Base-by-base conservation (phyloP, 2,113 vertebrate species). In the Apodemus speciosus region DNA sequence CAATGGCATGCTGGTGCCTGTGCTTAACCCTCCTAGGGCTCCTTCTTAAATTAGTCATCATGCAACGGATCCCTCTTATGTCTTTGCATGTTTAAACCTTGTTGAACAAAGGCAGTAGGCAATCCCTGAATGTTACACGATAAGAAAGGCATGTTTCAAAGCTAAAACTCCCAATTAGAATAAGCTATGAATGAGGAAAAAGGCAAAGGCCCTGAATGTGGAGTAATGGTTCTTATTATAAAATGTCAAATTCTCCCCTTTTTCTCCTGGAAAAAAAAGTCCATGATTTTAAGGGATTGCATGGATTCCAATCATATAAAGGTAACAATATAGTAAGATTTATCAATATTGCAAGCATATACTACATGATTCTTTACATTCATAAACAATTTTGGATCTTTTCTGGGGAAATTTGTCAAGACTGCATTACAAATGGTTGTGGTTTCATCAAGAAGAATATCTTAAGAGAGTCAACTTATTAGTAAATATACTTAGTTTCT, bases 41-140 rank as follows among this genome's bases (percentile, higher is more conserved):
- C 88, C 93, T 85, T 94, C 95, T 96, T 95, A 97, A 97, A 90
- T 94, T 91, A 96, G 84, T 94, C 95, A 75, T 95, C 96, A 85
- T 85, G 66, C 62, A 88, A 84, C 60, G 71, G 87, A 95, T 92
- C 38, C 1, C 46, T 94, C 53, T 95, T 86, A 84, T 49, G 69
- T 89, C 60, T 92, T 75, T 93, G 84, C 49, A 85, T 76, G 56
- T 89, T 91, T 96, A 69, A 97, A 90, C n/a, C 53, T 96, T 93
- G 66, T 66, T 83, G 87, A 94, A 95, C 66, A 96, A 95, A 95
- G 79, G 92, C n/a, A 95, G 75, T 60, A 85, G 75, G 40, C 46
- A 94, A 94, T 72, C 81, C 27, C 51, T 96, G 80, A 53, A 73
- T 77, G 46, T 71, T 96, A n/a, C 40, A 69, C 30, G 89, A 88